Percentiles rank a stretch among this genome's conserved stretches.
Conservation (phyloP, 2,113 vertebrate genomes). For the Candoia aspera region DNA sequence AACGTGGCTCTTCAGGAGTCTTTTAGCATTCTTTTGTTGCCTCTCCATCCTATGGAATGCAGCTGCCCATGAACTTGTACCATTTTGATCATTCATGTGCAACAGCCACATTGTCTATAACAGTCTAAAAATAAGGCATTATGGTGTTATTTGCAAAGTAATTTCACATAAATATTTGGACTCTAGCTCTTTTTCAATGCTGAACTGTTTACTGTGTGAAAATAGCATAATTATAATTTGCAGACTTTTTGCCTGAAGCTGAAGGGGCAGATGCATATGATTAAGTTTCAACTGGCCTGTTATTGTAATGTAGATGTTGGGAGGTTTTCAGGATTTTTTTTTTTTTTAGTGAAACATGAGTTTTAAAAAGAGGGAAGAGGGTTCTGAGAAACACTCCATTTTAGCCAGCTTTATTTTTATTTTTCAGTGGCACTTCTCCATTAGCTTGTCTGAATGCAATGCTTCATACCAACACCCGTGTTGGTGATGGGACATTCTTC, state of each 20-base stretch:
- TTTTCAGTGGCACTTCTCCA: constrained; percentile 86
- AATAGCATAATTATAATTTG: constrained; percentile 79
- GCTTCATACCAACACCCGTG: constrained; percentile 86
- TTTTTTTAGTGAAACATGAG: constrained; percentile 54
- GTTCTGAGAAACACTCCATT: constrained; percentile 68
- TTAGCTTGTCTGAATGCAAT: constrained; percentile 89
- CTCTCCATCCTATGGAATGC: constrained; percentile 77
- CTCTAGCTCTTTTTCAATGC: constrained; percentile 67
- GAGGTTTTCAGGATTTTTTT: constrained; percentile 64
- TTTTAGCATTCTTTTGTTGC: constrained; percentile 80
- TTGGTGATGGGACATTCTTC: constrained; percentile 87
- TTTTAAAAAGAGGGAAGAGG: constrained; percentile 61
- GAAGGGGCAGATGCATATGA: constrained; percentile 82
- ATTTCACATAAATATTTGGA: constrained; percentile 74
- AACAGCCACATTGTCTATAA: constrained; percentile 77
- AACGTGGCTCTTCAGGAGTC: constrained; percentile 70
- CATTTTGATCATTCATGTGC: constrained; percentile 81
- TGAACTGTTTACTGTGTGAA: constrained; percentile 72
- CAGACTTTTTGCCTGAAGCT: constrained; percentile 77
- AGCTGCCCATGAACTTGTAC: constrained; percentile 79
- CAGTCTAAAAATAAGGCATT: constrained; percentile 73
- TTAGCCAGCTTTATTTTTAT: constrained; percentile 72
- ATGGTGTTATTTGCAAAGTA: constrained; percentile 73
- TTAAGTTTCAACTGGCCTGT: constrained; percentile 81
- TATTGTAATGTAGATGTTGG: constrained; percentile 84